Conservation (phyloP, 2,113 vertebrate species). For the Tyto alba region DNA sequence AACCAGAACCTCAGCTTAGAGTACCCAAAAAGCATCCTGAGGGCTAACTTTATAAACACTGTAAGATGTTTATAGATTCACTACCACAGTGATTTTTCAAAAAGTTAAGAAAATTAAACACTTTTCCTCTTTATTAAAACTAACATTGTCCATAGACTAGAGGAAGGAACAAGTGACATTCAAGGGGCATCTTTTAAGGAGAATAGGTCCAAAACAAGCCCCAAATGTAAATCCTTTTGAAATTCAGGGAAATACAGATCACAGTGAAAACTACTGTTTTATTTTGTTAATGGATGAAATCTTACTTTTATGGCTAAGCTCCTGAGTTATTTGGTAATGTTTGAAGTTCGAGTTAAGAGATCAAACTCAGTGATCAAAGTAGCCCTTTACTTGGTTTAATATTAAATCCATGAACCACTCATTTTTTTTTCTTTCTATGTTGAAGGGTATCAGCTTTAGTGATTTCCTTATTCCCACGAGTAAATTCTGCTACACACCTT, state of each 20-base stretch:
- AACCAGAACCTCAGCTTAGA: neutral
- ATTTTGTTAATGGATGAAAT: conserved; percentile 28
- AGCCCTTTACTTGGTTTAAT: conserved; percentile 22
- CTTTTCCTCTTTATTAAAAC: neutral
- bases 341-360: conserved; percentile 48
- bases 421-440: neutral
- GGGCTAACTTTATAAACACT: neutral
- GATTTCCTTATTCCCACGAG: neutral
- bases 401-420: conserved; percentile 17
- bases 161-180: neutral
- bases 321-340: neutral
- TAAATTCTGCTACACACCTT: conserved; percentile 15
- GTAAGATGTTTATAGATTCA: neutral
- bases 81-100: neutral
- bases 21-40: neutral
- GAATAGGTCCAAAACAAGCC: neutral
- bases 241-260: conserved; percentile 9
- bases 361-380: conserved; percentile 48
- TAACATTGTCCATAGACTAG: neutral
- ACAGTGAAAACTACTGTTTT: neutral
- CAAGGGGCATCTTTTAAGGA: neutral
- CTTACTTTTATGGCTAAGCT: neutral
- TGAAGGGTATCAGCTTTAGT: conserved; percentile 1
- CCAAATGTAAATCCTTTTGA: conserved; percentile 2
- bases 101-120: neutral